A percentile compares a stretch with the other conserved stretches of the same genome.
phyloP scores from a whole-genome alignment of 2,888 invertebrate species.

The Ommatoiulus sabulosus region DNA sequence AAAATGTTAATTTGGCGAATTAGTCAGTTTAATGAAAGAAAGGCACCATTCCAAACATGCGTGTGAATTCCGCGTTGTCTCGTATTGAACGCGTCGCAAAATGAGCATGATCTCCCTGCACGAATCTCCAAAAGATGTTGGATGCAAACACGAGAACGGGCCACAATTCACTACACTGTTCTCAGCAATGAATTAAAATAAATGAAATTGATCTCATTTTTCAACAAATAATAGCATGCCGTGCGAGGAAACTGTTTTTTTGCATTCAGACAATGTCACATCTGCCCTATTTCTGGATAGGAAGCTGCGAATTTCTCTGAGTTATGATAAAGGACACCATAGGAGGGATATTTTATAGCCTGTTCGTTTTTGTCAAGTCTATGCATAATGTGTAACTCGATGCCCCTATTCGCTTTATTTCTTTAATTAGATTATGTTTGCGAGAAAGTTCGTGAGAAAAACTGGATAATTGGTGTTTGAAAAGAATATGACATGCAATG shows the following conservation, averaged over 20 bases:
- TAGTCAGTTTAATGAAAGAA: not conserved
- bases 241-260: not conserved
- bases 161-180: not conserved
- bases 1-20: constrained; percentile 12
- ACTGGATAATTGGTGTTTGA: not conserved
- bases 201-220: constrained; percentile 8
- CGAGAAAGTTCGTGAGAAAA: not conserved
- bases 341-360: not conserved
- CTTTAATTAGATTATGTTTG: not conserved
- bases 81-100: not conserved
- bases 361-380: not conserved
- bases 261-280: not conserved
- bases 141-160: too few relatives aligned
- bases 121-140: not conserved
- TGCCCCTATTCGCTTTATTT: too few relatives aligned
- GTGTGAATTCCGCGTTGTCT: not conserved
- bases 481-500: not conserved
- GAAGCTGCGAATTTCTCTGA: not conserved
- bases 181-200: not conserved
- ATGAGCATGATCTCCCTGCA: not conserved
- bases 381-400: too few relatives aligned
- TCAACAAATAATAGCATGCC: not conserved
- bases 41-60: not conserved
- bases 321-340: not conserved
- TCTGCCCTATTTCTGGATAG: not conserved